These are phyloP conservation scores for Phyllotreta cruciferae DNA, from an alignment of 2,888 invertebrate genomes.

Conservation along the genomic window DNA sequence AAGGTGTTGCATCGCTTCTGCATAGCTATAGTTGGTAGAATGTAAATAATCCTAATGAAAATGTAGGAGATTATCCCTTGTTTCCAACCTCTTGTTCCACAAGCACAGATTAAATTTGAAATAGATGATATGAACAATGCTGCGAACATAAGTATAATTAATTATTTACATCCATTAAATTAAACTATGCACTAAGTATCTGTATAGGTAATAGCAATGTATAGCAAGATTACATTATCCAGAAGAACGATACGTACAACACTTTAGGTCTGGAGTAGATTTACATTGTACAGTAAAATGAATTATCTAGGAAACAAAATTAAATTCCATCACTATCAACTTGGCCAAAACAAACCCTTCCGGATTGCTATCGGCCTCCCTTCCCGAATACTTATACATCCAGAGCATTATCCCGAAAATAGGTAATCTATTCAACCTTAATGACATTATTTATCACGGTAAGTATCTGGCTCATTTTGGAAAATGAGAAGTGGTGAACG, in stretches of 20 bases:
- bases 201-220: too few relatives aligned
- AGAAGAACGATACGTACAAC: too few relatives aligned
- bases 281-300: too few relatives aligned
- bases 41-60: constrained; percentile 22
- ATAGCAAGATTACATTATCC: too few relatives aligned
- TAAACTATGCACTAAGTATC: too few relatives aligned
- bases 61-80: constrained; percentile 13
- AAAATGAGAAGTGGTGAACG: constrained; percentile 31
- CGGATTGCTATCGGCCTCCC: constrained; percentile 1
- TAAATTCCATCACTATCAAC: neutral
- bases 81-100: constrained; percentile 1
- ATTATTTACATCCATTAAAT: too few relatives aligned
- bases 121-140: too few relatives aligned
- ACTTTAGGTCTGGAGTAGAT: too few relatives aligned
- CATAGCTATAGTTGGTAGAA: constrained; percentile 8
- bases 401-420: constrained; percentile 35
- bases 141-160: too few relatives aligned
- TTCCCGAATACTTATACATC: constrained; percentile 23
- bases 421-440: constrained; percentile 47
- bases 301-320: neutral
- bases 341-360: constrained; percentile 12
- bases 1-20: constrained; percentile 22
- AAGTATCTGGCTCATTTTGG: constrained; percentile 45
- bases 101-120: neutral
- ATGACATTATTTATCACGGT: constrained; percentile 51